Evolutionary conservation across 2,113 vertebrate species (phyloP), one percentile per base, ranked within the genome.

Genomic region (Nymphicus hollandicus): DNA sequence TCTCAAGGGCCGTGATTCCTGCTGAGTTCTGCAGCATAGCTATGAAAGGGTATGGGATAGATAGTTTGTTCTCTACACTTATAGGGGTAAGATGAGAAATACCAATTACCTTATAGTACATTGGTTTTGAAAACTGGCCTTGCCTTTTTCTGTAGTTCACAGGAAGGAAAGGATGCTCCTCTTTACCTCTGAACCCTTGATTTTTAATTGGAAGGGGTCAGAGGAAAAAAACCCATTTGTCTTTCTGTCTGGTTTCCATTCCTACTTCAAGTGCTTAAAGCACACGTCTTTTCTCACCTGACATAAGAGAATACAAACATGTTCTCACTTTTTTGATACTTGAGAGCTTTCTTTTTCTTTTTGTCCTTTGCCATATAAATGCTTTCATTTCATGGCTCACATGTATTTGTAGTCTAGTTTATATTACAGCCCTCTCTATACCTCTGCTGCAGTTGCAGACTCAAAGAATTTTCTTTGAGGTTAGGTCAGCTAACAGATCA

Each of bases 171-270:
- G 4, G 15, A 77, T 16, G 52, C 29, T 92, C 11, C 33, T 86
- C 25, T 73, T 61, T 19, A 79, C 37, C 43, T 68, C 28, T 37
- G 72, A 95, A 55, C 23, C 7, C 31, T 61, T 85, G 2, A 9
- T 65, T 92, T 91, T 81, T 94, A 87, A 91, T 87, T 89, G 81
- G 50, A 92, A 72, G 13, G n/a, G 29, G 70, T 93, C 74, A 81
- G 66, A 89, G 20, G 25, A 73, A 89, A 85, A 92, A 20, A 53
- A 44, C 20, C 13, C n/a, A 4, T 55, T 71, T 93, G 60, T 35
- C 52, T 44, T 88, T 77, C 81, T 50, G 70, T 44, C 56, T 88
- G 24, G 13, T 33, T 94, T 76, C 61, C 44, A 66, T 61, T 88
- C 39, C 37, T 76, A 84, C 44, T 90, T 91, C n/a, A 81, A 74